These are phyloP conservation scores for Latheticus oryzae DNA, from an alignment of 2,888 invertebrate genomes.

Conservation along the genomic window DNA sequence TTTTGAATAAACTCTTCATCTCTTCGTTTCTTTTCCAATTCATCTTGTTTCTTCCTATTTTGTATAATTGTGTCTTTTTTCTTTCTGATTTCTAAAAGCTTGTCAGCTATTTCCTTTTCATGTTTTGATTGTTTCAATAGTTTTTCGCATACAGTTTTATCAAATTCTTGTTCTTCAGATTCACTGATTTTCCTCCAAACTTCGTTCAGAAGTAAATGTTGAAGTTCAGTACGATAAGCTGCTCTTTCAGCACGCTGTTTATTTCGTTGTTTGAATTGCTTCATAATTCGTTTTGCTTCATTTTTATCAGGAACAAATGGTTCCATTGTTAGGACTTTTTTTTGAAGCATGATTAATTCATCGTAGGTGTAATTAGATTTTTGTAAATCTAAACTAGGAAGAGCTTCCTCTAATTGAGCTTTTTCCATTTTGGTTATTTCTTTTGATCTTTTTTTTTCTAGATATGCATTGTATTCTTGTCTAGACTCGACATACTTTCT, in stretches of 20 bases:
- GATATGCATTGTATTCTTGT: conserved; percentile 52
- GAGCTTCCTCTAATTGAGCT: conserved; percentile 9
- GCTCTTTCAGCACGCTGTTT: conserved; percentile 65
- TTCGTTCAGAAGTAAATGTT: conserved; percentile 66
- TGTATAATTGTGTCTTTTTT: conserved; percentile 69
- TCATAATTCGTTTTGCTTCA: conserved; percentile 66
- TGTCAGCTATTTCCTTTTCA: conserved; percentile 75
- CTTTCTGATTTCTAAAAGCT: conserved; percentile 72
- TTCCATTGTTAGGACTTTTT: conserved; percentile 45
- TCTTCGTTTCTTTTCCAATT: conserved; percentile 67
- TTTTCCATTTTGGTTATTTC: neutral
- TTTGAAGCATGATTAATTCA: conserved; percentile 53
- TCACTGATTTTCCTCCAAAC: conserved; percentile 69
- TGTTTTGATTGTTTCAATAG: conserved; percentile 73
- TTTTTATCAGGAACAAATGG: conserved; percentile 50
- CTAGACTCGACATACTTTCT: conserved; percentile 54
- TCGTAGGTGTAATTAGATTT: conserved; percentile 47
- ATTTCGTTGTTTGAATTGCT: conserved; percentile 66
- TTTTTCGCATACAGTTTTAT: conserved; percentile 68
- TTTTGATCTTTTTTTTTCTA: conserved; percentile 17
- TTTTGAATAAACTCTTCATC: conserved; percentile 66
- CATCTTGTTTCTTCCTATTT: conserved; percentile 69
- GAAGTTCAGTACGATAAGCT: conserved; percentile 68
- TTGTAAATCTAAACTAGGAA: neutral
- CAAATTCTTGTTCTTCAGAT: conserved; percentile 68